phyloP scores from a whole-genome alignment of 1,140 invertebrate species.

The Penaeus japonicus region DNA sequence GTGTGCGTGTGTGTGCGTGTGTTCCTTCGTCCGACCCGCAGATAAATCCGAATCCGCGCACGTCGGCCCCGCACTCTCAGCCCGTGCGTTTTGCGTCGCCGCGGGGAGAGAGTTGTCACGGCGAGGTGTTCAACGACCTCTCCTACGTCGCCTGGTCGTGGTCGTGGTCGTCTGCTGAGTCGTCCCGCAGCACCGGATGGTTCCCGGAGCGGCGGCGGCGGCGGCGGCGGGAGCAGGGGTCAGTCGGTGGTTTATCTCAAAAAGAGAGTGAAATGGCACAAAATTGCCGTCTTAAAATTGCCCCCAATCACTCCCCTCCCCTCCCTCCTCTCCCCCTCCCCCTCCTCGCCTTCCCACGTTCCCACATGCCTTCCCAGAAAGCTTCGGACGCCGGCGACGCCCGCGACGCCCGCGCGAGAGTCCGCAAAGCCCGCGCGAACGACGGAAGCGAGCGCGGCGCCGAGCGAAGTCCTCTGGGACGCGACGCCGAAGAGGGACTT shows the following conservation, averaged over 20 bases:
- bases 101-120: too few relatives aligned
- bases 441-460: too few relatives aligned
- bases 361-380: background rate
- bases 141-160: background rate
- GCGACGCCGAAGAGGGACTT: background rate
- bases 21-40: too few relatives aligned
- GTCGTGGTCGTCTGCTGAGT: background rate
- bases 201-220: background rate
- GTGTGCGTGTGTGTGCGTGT: too few relatives aligned
- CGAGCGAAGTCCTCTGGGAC: too few relatives aligned
- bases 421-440: too few relatives aligned
- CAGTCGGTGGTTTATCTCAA: slow-evolving; percentile 13
- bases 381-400: too few relatives aligned
- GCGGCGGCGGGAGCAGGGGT: background rate
- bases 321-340: background rate
- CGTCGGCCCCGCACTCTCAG: too few relatives aligned
- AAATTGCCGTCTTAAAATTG: slow-evolving; percentile 10
- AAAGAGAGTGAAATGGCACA: slow-evolving; percentile 14
- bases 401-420: too few relatives aligned
- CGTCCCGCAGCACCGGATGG: background rate
- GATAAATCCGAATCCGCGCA: too few relatives aligned
- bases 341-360: background rate
- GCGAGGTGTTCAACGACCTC: too few relatives aligned
- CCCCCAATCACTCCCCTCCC: background rate
- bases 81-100: too few relatives aligned